Conservation (phyloP, 2,888 invertebrate species). For the Clitarchus hookeri region DNA sequence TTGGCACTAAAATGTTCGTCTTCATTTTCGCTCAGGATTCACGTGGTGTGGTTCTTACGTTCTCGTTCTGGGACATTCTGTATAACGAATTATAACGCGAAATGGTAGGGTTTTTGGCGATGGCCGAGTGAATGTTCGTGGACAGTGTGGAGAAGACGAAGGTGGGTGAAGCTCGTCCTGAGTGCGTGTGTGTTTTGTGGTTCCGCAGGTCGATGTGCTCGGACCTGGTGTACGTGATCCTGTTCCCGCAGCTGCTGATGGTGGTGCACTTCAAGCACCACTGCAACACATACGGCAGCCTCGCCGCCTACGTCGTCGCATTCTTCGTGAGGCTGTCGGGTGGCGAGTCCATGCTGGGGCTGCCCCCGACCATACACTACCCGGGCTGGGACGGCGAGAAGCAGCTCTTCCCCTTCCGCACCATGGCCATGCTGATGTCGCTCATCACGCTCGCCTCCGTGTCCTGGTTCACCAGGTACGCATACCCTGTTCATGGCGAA, state of each 20-base stretch:
- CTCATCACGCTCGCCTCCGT: constrained; percentile 78
- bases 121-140: too few species aligned
- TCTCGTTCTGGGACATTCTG: too few species aligned
- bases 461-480: constrained; percentile 77
- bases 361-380: constrained; percentile 83
- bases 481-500: too few species aligned
- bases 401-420: constrained; percentile 95
- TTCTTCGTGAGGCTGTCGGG: constrained; percentile 82
- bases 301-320: constrained; percentile 86
- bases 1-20: too few species aligned
- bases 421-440: constrained; percentile 90
- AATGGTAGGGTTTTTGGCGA: too few species aligned
- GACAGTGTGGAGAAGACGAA: too few species aligned
- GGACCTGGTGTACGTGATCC: constrained; percentile 96
- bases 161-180: too few species aligned
- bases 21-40: too few species aligned
- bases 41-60: too few species aligned
- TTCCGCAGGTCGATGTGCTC: constrained; percentile 91
- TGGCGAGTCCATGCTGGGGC: constrained; percentile 81
- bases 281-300: constrained; percentile 97
- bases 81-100: too few species aligned
- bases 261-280: constrained; percentile 94
- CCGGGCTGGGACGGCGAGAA: constrained; percentile 77
- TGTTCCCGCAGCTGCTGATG: constrained; percentile 97
- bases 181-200: too few species aligned